Base-by-base conservation (phyloP, 2,797 vertebrate species). In the Rhinichthys osculus region DNA sequence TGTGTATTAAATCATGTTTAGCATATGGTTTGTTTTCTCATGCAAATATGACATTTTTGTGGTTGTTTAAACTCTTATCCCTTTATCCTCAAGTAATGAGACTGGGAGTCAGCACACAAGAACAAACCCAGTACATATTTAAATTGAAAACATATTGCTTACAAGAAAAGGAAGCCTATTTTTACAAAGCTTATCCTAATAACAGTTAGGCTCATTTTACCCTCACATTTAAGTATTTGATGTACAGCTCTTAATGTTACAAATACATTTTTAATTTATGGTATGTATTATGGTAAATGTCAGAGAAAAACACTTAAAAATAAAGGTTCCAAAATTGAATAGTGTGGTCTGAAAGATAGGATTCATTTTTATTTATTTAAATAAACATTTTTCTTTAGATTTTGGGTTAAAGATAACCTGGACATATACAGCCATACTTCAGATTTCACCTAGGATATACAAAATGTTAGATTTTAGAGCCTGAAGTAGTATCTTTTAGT, bases 31-130 rank as follows among this genome's bases (percentile, higher is more conserved):
- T 70, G 44, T 57, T 71, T 78, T 76, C 62, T 52, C 2, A 67
- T 44, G 57, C 10, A 71, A 35, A 83, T 85, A 13, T 85, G 57
- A 85, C 86, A 83, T 50, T 70, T 71, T 44, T 7, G 67, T 81
- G 78, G 42, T 81, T 67, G 79, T 88, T 87, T 83, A 72, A 66
- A 47, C 69, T 72, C 57, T 21, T 23, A 47, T 70, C 71, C 62
- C 50, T 54, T 85, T 67, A 86, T 89, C 83, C 82, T 38, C 8
- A 38, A 72, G 66, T 87, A 88, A 88, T 87, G 78, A 90, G 74
- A 59, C 81, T 50, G 19, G 64, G 10, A 33, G 17, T 33, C 69
- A 4, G 47, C 17, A 67, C 72, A 78, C 72, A 10, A 4, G 33
- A 38, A 38, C 5, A 38, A 0, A 38, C 35, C 35, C 35, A 35